A percentile compares a stretch with the other conserved stretches of the same genome.
Evolutionary conservation across 37 sponge, comb jelly and placozoan species (phyloP).

Genomic region (Ephydatia muelleri): DNA sequence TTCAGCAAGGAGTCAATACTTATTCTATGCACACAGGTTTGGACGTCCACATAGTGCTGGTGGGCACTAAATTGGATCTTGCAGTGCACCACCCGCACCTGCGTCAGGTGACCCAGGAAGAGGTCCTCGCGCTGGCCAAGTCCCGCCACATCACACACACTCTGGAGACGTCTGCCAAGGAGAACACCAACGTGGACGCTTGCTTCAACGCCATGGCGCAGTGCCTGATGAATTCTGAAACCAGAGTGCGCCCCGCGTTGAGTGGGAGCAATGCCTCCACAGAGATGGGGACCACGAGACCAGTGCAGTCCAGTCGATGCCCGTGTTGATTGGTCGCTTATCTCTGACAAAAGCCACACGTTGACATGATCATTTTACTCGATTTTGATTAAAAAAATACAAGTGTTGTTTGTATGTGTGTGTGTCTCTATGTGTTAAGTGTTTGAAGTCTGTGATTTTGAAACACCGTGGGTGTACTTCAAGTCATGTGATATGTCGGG

Average conservation of each 20-base stretch:
- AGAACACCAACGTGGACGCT: constrained; percentile 63
- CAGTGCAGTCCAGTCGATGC: not conserved
- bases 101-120: constrained; percentile 27
- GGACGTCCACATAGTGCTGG: constrained; percentile 37
- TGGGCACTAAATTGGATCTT: constrained; percentile 63
- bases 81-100: not conserved
- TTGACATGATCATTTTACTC: not conserved
- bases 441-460: not conserved
- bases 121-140: constrained; percentile 30
- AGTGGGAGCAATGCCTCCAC: not conserved
- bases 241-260: not conserved
- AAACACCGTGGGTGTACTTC: not conserved
- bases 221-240: not conserved
- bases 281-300: not conserved
- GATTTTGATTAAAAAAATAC: not conserved
- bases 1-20: too few relatives aligned
- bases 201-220: constrained; percentile 36
- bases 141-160: constrained; percentile 35
- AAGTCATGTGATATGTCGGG: too few relatives aligned
- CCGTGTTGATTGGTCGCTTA: not conserved
- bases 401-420: not conserved
- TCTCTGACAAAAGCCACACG: too few relatives aligned
- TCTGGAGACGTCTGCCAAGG: constrained; percentile 68
- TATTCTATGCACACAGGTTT: constrained; percentile 29
- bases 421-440: not conserved